Evolutionary conservation across 2,113 vertebrate genomes (phyloP), one percentile per base, ranked within the genome.

Genomic region (Hypomesus transpacificus): DNA sequence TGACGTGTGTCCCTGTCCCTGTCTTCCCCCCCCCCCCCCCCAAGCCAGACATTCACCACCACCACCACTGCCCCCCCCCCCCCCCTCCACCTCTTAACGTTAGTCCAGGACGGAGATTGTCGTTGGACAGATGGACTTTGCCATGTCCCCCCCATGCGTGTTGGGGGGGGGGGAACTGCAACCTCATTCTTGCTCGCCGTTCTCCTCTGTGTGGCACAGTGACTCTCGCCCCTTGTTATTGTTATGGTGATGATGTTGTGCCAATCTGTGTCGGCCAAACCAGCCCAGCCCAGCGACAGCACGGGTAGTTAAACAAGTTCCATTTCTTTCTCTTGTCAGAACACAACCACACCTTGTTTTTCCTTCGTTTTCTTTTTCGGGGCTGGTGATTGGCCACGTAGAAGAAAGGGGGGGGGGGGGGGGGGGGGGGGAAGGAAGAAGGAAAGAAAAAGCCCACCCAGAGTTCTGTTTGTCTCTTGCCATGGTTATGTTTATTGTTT

Each of bases 161-260:
- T 8, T 77, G 75, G 80, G 80, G 80, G 79, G 85, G 83, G 87
- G 31, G 31, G 79, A 74, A 85, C 86, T 75, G 80, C 85, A 74
- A 71, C 71, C 72, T 81, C 52, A 13, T 79, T 86, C 66, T 86
- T 57, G 75, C 69, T 79, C 76, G 58, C 80, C 79, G 64, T 86
- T 76, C 63, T 80, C 69, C 80, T 78, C 69, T 66, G 83, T 66
- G 83, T 77, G 82, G 88, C 84, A 85, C 82, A 82, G 71, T 80
- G 77, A 81, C 69, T 69, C 78, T 83, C 78, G 86, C 86, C 86
- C 88, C 88, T 87, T 85, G 61, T 28, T 75, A 74, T 86, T 75
- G 76, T 86, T 88, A 79, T 79, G 86, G 78, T 79, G 86, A 78
- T 89, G 80, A 89, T 84, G 78, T 85, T 75, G 88, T 92, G 91